phyloP scores from a whole-genome alignment of 30 jellyfish, hydroid and myxozoan species.

The Pseudorhiza aurosa region DNA sequence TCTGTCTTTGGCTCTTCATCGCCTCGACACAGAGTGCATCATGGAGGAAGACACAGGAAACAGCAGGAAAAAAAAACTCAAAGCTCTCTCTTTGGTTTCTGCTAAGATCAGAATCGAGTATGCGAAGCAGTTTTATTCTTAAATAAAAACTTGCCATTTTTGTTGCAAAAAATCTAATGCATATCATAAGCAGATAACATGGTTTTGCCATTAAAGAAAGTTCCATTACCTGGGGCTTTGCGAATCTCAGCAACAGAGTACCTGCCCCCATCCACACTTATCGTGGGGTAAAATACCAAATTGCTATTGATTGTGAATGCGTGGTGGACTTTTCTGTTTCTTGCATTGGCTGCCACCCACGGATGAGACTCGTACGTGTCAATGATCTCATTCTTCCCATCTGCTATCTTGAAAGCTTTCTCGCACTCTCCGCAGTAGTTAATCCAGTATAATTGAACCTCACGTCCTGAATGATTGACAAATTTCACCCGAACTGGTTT shows the following conservation, averaged over 20 bases:
- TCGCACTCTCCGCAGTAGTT: conserved; percentile 94
- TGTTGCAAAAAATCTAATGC: too few species aligned
- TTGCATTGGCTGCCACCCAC: conserved; percentile 98
- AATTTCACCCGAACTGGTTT: conserved; percentile 97
- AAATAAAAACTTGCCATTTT: too few species aligned
- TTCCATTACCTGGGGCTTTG: conserved; percentile 87
- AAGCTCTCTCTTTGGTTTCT: too few species aligned
- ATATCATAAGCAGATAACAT: too few species aligned
- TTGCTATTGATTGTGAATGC: conserved; percentile 88
- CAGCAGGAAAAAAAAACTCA: too few species aligned
- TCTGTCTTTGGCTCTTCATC: too few species aligned
- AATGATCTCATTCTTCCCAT: conserved; percentile 85
- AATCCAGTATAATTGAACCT: conserved; percentile 93
- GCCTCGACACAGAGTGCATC: too few species aligned
- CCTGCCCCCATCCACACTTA: conserved; percentile 91
- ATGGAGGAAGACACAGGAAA: too few species aligned
- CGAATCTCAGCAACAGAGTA: conserved; percentile 81
- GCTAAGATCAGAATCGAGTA: too few species aligned
- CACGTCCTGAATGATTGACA: conserved; percentile 98
- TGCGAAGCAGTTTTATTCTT: too few species aligned
- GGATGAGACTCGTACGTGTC: conserved; percentile 97
- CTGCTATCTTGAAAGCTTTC: conserved; percentile 91
- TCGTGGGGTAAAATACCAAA: conserved; percentile 84
- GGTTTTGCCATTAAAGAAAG: too few species aligned
- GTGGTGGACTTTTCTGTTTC: conserved; percentile 90